Evolutionary conservation across 2,888 invertebrate species (phyloP).

Genomic region (Lycia hirtaria): DNA sequence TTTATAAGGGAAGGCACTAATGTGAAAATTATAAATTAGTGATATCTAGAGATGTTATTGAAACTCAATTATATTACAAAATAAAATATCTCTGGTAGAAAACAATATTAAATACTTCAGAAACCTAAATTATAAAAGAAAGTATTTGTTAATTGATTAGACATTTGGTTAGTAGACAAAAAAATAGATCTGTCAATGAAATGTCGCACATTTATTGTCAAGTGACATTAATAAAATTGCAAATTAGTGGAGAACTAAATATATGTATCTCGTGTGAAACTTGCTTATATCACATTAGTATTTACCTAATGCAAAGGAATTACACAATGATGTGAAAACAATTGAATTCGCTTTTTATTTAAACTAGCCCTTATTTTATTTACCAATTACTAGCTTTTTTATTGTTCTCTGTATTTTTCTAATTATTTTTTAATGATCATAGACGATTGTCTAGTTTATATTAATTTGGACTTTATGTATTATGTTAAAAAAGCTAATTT

Average conservation of each 20-base stretch:
- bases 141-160: background rate
- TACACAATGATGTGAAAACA: slow-evolving; percentile 24
- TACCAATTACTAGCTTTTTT: slow-evolving; percentile 5
- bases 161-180: too few species aligned
- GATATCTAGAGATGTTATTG: background rate
- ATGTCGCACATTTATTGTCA: background rate
- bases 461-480: slow-evolving; percentile 7
- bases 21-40: background rate
- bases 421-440: background rate
- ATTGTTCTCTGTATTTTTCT: background rate
- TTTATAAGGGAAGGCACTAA: slow-evolving; percentile 28
- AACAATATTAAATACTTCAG: background rate
- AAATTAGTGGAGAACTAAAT: background rate
- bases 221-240: background rate
- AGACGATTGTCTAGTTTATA: background rate
- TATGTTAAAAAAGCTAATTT: slow-evolving; percentile 11
- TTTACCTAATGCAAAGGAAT: slow-evolving; percentile 12
- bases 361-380: slow-evolving; percentile 3
- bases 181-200: background rate
- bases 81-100: background rate
- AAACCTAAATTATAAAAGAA: background rate
- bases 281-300: slow-evolving; percentile 21
- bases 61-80: background rate
- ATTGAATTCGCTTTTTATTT: background rate
- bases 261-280: slow-evolving; percentile 3